Evolutionary conservation across 2,888 invertebrate genomes (phyloP), one percentile per base, ranked within the genome.

Genomic region (Sesia apiformis): DNA sequence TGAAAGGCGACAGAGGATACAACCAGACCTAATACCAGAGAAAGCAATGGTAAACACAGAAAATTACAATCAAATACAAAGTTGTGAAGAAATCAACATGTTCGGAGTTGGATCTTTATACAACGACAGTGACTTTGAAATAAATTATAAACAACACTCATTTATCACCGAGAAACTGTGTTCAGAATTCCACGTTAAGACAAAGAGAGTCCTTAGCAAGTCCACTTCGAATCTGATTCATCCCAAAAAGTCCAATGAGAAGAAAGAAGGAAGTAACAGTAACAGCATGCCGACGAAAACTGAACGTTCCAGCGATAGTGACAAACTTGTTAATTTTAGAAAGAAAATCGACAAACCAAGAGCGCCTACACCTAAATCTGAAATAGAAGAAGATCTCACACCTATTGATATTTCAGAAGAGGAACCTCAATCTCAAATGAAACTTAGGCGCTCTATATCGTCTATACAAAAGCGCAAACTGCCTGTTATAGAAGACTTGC

Each of bases 111-210:
- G 89, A 49, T 90, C 92, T 74, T 64, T 91, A 65, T 91, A 82
- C 79, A 92, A 86, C 62, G 91, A 84, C 69, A 91, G 76, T 73
- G 92, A 80, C 76, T 91, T 88, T 54, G 89, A 89, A 81, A 87
- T 90, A 5, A 88, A 88, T 65, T 88, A 75, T 61, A 90, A 90
- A 59, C 92, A 91, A 55, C 91, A 92, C 64, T 93, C 93, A 0
- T 93, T 90, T 61, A 93, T 93, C 49, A 93, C 93, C 7, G 93
- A 93, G 63, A 92, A 93, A 65, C 79, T 93, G 40, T 93, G 93
- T 75, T 92, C 92, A 3, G 93, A 93, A 74, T 93, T 93, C 66
- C 93, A 93, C 63, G 93, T 93, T 0, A 93, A 93, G 78, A 93
- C 93, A 4, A 93, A 93, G 66, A 86, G 91, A 62, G 90, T 90